Evolutionary conservation across 2,797 vertebrate species (phyloP).

Genomic region (Dermochelys coriacea): DNA sequence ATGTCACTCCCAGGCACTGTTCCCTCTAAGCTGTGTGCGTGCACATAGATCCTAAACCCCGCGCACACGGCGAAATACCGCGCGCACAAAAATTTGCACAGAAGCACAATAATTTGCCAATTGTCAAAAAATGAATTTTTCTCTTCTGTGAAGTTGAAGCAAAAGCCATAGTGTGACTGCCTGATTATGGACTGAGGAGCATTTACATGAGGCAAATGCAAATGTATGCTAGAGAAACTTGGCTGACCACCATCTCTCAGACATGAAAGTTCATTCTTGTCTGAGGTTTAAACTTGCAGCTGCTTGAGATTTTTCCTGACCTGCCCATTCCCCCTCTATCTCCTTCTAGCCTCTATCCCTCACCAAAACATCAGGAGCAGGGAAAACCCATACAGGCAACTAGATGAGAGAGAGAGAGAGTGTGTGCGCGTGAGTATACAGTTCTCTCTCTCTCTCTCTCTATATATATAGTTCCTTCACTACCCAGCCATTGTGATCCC

Average conservation of each 20-base stretch:
- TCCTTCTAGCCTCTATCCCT: background rate
- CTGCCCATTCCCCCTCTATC: background rate
- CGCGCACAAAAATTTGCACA: too few species aligned
- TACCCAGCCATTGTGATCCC: too few species aligned
- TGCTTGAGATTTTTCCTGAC: background rate
- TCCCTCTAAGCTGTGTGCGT: too few species aligned
- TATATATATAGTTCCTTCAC: too few species aligned
- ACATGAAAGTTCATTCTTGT: background rate
- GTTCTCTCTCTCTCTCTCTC: too few species aligned
- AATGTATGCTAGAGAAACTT: conserved; percentile 13
- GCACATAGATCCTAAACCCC: too few species aligned
- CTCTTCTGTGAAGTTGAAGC: conserved; percentile 5
- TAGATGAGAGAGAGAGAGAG: too few species aligned
- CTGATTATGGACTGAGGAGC: background rate
- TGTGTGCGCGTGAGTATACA: too few species aligned
- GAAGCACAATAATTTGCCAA: background rate
- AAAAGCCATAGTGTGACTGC: conserved; percentile 26
- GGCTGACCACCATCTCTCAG: background rate
- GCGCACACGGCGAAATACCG: too few species aligned
- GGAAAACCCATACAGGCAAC: conserved; percentile 50
- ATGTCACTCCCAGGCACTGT: background rate
- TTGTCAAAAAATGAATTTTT: conserved; percentile 30
- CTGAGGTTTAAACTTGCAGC: background rate
- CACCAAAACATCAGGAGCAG: background rate
- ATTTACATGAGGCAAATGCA: background rate